Base-by-base conservation (phyloP, 2,888 invertebrate species). In the Oxyteleia sp. region DNA sequence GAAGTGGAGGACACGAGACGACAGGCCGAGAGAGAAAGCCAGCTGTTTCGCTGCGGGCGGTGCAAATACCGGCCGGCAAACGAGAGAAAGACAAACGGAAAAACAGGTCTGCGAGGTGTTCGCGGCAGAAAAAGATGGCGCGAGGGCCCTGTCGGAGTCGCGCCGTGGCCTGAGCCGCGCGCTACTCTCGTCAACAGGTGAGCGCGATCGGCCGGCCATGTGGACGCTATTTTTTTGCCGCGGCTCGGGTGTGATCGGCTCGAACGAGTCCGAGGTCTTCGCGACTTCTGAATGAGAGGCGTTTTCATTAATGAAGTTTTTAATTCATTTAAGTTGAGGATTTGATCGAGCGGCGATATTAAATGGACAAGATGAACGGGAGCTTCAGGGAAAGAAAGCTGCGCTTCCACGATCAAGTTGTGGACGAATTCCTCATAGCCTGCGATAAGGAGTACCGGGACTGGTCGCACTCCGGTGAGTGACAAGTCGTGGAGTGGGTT, bases 401-500 rank as follows among this genome's bases (percentile, higher is more conserved):
- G 55, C 43, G 57, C 0, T 26, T 55, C 7, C 55, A 11, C 29
- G 26, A 16, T 7, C 41, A 74, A 0, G 55, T 75, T 55, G 47
- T 75, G 0, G 43, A 64, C 13, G 74, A 75, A 35, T 75, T 75
- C 29, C 38, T 64, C 5, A 18, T 55, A 13, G 35, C 55, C 2
- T 74, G 74, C 45, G 53, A 74, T n/a, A 74, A 74, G 45, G 45
- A 63, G 11, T 45, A 29, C 45, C 43, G 18, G 0, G 32, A 74
- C 49, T 74, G 74, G 74, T 74, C 74, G 20, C 32, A 63, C 16
- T 23, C 63, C 63, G 74, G 74, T 74, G 35, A 74, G 74, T 74
- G 49, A 41, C 26, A 26, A 26, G n/a, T n/a, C n/a, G n/a, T n/a
- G n/a, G n/a, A n/a, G n/a, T n/a, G n/a, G n/a, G n/a, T n/a, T n/a